phyloP scores from a whole-genome alignment of 1,140 invertebrate species.

The Drosophila chauvacae region DNA sequence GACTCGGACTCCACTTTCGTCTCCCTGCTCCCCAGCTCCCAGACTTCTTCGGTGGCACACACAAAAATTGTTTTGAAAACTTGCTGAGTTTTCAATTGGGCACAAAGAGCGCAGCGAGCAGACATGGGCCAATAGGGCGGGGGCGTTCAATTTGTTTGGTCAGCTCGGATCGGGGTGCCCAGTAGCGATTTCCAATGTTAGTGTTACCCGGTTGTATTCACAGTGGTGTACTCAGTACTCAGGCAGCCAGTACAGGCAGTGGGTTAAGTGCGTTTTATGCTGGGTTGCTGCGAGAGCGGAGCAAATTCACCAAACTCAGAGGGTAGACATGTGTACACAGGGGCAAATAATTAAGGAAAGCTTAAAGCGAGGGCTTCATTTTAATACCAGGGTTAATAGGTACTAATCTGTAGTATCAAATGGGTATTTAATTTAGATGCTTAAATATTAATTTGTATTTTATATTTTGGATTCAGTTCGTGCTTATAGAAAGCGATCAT shows the following conservation, averaged over 20 bases:
- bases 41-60: conserved; percentile 26
- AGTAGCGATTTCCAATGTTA: conserved; percentile 34
- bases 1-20: background rate
- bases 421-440: background rate
- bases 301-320: conserved; percentile 9
- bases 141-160: conserved; percentile 70
- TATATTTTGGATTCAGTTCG: background rate
- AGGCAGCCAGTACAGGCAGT: conserved; percentile 19
- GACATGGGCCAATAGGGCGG: conserved; percentile 8
- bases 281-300: conserved; percentile 48
- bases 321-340: background rate
- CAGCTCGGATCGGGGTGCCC: conserved; percentile 43
- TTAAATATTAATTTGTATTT: too few relatives aligned
- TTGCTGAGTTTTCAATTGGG: conserved; percentile 77
- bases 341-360: background rate
- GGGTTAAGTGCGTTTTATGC: conserved; percentile 70
- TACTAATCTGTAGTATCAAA: background rate
- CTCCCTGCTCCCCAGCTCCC: background rate
- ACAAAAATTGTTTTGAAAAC: conserved; percentile 67
- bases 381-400: background rate
- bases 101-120: conserved; percentile 37
- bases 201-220: conserved; percentile 7
- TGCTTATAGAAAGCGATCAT: background rate
- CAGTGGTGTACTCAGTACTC: conserved; percentile 3
- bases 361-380: background rate